These are phyloP conservation scores for Stegastes partitus DNA, from an alignment of 2,113 vertebrate species.

Conservation along the genomic window DNA sequence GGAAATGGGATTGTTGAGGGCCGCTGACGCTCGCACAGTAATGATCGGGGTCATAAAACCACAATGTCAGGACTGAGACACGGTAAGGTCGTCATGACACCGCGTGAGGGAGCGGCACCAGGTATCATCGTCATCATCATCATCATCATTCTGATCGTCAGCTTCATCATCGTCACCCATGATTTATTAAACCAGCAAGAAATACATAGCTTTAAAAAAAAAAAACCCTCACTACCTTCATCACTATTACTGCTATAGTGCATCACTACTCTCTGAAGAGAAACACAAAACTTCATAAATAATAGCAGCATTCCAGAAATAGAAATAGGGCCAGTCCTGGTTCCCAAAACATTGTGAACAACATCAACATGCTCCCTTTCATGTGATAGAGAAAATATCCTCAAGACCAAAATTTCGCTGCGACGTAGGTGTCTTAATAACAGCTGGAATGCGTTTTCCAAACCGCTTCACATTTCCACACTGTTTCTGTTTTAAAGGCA, in stretches of 20 bases:
- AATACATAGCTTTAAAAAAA: not conserved
- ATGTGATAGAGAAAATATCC: slow-evolving; percentile 38
- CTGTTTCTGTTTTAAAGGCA: not conserved
- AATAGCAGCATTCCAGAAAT: slow-evolving; percentile 66
- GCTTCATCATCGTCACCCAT: not conserved
- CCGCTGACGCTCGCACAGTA: not conserved
- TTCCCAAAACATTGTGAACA: slow-evolving; percentile 52
- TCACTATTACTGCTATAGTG: not conserved
- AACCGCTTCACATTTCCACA: not conserved
- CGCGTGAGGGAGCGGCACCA: not conserved
- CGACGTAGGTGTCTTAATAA: slow-evolving; percentile 20
- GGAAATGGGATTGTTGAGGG: not conserved
- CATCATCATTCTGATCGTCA: not conserved
- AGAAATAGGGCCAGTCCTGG: slow-evolving; percentile 51
- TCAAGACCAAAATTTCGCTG: slow-evolving; percentile 21
- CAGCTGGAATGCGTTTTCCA: not conserved
- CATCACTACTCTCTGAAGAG: slow-evolving; percentile 45
- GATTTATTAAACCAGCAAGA: not conserved
- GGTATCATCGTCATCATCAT: slow-evolving; percentile 12
- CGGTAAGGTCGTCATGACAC: not conserved
- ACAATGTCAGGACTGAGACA: slow-evolving; percentile 6
- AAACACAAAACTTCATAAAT: slow-evolving; percentile 66
- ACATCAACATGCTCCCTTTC: slow-evolving; percentile 49
- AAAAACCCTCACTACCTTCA: slow-evolving; percentile 1
- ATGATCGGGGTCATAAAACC: slow-evolving; percentile 2